Evolutionary conservation across 2,888 invertebrate species (phyloP), one percentile per base, ranked within the genome.

Genomic region (Drosophila nigricruria): DNA sequence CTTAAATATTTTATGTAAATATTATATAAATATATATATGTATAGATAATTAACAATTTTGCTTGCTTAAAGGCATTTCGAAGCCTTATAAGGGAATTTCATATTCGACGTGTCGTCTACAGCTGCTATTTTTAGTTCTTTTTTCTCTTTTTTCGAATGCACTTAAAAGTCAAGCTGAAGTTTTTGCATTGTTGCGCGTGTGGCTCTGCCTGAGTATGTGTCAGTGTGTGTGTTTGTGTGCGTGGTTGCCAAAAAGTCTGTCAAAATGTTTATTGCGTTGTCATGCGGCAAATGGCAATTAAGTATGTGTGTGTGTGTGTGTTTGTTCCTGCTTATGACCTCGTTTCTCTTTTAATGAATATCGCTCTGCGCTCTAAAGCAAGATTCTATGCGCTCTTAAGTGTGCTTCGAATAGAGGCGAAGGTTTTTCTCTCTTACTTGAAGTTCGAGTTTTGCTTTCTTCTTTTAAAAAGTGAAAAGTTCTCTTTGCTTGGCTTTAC

Each of bases 151-250:
- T 60, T 40, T 52, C 30, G 61, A 34, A 27, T 62, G 77, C 77
- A 79, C 66, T 79, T 79, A 61, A 79, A 79, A 79, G 70, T 79
- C 65, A 70, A 56, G 45, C 45, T 58, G 42, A 63, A 74, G 70
- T 70, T 66, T 66, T 58, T 38, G 50, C 66, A 70, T 78, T 72
- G 50, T 56, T 69, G 66, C 63, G 62, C 59, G 50, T 50, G 56
- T 61, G 56, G 54, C 43, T 62, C n/a, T 50, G 57, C 50, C 30
- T 71, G 50, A 45, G 23, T 34, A 43, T 43, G 57, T 47, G 38
- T 38, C 25, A 42, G 36, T 45, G 45, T 36, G 38, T 42, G 30
- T 34, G 30, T 53, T 32, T 50, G 45, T 40, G 45, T 54, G 16
- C 18, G 54, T 27, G 20, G 32, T 27, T 59, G 53, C 69, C 69